These are phyloP conservation scores for Lucilia cuprina DNA, from an alignment of 1,140 invertebrate genomes.

Conservation along the genomic window DNA sequence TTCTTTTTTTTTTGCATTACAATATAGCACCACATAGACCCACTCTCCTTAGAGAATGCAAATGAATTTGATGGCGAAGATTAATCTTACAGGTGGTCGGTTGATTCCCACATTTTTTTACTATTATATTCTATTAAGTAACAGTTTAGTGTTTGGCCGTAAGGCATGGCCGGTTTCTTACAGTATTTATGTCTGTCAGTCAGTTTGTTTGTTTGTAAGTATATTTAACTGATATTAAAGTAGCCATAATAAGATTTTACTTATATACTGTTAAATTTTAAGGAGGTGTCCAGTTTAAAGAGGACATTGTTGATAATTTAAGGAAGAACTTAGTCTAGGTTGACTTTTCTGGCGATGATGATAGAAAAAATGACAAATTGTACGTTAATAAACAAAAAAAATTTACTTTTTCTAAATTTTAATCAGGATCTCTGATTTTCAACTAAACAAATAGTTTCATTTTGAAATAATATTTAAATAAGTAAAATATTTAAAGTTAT, in stretches of 20 bases:
- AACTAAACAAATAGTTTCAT: too few species aligned
- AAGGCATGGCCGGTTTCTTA: background rate
- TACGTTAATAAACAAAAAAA: too few species aligned
- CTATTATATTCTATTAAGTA: background rate
- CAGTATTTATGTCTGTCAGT: background rate
- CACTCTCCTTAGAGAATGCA: background rate
- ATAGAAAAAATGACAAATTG: too few species aligned
- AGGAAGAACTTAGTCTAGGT: too few species aligned
- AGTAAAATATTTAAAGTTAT: too few species aligned
- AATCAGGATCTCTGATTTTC: too few species aligned
- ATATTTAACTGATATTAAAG: background rate
- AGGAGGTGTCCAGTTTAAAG: background rate
- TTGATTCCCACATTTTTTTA: background rate
- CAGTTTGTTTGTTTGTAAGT: background rate
- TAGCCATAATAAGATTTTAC: background rate
- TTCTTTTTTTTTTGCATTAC: background rate
- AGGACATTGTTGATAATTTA: too few species aligned
- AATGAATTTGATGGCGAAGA: background rate
- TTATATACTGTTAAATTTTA: background rate
- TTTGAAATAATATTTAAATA: too few species aligned
- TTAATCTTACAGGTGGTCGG: slow-evolving; percentile 20
- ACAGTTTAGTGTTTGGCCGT: background rate
- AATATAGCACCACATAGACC: background rate
- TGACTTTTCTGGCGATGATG: too few species aligned
- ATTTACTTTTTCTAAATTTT: too few species aligned